Conservation (phyloP, 2,888 invertebrate species). For the Phragmatobia fuliginosa region DNA sequence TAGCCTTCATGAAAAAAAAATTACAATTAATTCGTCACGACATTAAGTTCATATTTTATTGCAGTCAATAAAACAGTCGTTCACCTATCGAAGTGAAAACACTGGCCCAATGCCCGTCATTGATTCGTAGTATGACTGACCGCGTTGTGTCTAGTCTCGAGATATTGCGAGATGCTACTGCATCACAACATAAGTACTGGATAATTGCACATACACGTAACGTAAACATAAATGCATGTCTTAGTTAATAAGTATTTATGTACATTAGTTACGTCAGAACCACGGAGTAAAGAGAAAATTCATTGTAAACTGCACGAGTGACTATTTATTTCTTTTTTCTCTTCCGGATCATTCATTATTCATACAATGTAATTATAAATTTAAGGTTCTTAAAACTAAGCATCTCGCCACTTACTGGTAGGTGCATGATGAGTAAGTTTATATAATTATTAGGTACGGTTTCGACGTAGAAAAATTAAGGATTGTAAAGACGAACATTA, state of each 20-base stretch:
- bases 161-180: slow-evolving; percentile 10
- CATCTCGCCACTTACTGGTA: no score
- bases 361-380: no score
- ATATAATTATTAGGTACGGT: no score
- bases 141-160: slow-evolving; percentile 13
- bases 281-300: background rate
- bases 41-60: slow-evolving; percentile 32
- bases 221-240: background rate
- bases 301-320: background rate
- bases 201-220: background rate
- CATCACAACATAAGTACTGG: background rate
- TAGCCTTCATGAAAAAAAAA: slow-evolving; percentile 21
- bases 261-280: background rate
- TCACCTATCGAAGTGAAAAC: slow-evolving; percentile 68
- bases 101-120: slow-evolving; percentile 57
- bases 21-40: slow-evolving; percentile 43
- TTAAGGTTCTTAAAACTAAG: no score
- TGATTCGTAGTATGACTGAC: slow-evolving; percentile 50
- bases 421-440: no score
- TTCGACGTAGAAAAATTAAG: no score
- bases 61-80: slow-evolving; percentile 76
- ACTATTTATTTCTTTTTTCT: background rate
- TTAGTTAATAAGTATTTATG: background rate
- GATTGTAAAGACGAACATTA: no score
- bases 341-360: background rate